Evolutionary conservation across 1,140 invertebrate species (phyloP), one percentile per base, ranked within the genome.

Genomic region (Drosophila novamexicana): DNA sequence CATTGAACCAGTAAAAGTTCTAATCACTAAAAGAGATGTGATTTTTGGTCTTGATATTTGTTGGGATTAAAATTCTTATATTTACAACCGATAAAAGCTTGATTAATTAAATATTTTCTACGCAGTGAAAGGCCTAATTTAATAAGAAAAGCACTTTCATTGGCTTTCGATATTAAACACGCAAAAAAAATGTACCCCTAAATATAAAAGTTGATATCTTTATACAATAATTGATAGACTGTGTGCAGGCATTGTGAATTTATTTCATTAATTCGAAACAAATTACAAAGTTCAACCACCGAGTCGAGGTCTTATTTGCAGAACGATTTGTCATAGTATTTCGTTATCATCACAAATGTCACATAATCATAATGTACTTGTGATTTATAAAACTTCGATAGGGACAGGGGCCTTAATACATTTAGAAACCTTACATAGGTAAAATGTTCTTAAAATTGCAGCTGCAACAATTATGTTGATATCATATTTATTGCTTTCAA

Each of bases 251-350:
- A 3, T 22, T 22, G 22, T 29, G 22, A 29, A 29, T 5, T 29
- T 29, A 29, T 29, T 29, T 29, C 22, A 3, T 29, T 29, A 5
- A 29, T 29, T 61, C 45, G 37, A 68, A 67, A 45, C 53, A 70
- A 68, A 63, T 64, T 61, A 54, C 78, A 78, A 75, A 81, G 81
- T 81, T 68, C 81, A 80, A 79, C 22, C 10, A 40, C 1, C 29
- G 37, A 56, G 10, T 54, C 49, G 54, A 29, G 36, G 40, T 42
- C 62, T 61, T 37, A 64, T 64, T 77, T 71, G 6, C 36, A 29
- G 37, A 63, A 52, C 54, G 57, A 86, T 86, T 85, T 80, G 75
- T 85, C 81, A 85, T 86, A 59, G 29, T 1, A 8, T 40, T 37
- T 58, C 9, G 3, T 65, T 81, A 86, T 78, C 78, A 50, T 3